Percentiles rank a stretch among this genome's conserved stretches.
Conservation (phyloP, 2,797 vertebrate species). For the Rhabdomys pumilio region DNA sequence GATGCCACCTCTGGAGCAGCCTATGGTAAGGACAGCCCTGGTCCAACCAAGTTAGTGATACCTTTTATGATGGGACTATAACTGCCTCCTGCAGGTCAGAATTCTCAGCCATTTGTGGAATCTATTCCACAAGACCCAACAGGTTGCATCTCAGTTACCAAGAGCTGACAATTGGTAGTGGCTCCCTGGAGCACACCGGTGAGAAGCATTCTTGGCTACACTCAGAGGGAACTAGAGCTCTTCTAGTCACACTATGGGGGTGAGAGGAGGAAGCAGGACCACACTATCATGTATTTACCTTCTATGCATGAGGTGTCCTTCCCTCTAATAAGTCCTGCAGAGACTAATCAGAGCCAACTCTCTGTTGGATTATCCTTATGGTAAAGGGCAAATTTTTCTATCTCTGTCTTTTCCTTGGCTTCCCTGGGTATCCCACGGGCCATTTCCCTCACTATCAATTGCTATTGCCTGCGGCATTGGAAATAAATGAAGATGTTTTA, state of each 20-base stretch:
- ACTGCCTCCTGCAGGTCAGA: background rate
- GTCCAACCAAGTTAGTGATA: conserved; percentile 67
- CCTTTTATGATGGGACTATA: background rate
- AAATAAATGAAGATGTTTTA: conserved; percentile 53
- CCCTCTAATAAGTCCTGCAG: conserved; percentile 53
- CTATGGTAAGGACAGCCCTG: background rate
- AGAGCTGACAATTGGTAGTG: background rate
- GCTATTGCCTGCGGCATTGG: conserved; percentile 56
- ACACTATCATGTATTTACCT: background rate
- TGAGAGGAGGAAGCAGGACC: background rate
- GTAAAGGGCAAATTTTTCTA: conserved; percentile 75
- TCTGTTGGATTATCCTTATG: conserved; percentile 69
- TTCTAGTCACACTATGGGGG: background rate
- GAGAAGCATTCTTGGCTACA: conserved; percentile 29
- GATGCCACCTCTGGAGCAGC: background rate
- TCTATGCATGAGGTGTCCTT: conserved; percentile 6
- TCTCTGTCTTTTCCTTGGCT: conserved; percentile 72
- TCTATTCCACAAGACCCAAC: conserved; percentile 17
- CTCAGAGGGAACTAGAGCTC: background rate
- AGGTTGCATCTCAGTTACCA: conserved; percentile 23
- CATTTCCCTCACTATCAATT: conserved; percentile 69
- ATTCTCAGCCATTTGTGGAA: background rate
- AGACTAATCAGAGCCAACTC: conserved; percentile 70
- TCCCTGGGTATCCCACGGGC: conserved; percentile 61
- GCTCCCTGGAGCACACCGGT: background rate